Evolutionary conservation across 2,888 invertebrate genomes (phyloP).

Genomic region (Drosophila nigritarsus): DNA sequence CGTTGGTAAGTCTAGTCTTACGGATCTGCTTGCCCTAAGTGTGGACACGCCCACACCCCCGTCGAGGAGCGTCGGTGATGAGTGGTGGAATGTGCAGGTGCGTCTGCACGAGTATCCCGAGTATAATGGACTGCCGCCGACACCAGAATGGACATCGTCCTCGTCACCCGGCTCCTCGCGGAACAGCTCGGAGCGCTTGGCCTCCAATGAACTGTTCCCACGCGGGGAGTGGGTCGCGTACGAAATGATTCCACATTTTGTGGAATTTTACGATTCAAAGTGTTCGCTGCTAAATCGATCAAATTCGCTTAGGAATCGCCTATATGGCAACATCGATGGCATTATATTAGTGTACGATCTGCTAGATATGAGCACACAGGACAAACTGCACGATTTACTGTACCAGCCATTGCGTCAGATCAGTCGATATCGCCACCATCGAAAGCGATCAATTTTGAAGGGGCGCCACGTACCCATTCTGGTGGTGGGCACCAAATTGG

Average conservation of each 20-base stretch:
- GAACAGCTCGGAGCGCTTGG: slow-evolving; percentile 14
- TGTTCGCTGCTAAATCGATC: slow-evolving; percentile 33
- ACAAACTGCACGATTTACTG: slow-evolving; percentile 60
- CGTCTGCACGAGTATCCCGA: slow-evolving; percentile 64
- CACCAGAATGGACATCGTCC: slow-evolving; percentile 61
- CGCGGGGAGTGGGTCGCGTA: background rate
- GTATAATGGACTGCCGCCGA: slow-evolving; percentile 33
- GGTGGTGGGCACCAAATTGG: slow-evolving; percentile 65
- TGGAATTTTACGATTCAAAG: slow-evolving; percentile 64
- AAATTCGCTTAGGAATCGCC: slow-evolving; percentile 26
- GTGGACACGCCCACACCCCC: slow-evolving; percentile 52
- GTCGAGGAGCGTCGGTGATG: slow-evolving; percentile 38
- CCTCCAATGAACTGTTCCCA: slow-evolving; percentile 1
- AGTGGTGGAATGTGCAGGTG: slow-evolving; percentile 62
- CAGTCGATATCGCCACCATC: slow-evolving; percentile 48
- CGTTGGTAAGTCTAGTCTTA: slow-evolving; percentile 60
- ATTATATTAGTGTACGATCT: slow-evolving; percentile 63
- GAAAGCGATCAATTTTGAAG: slow-evolving; percentile 40
- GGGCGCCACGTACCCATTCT: slow-evolving; percentile 58
- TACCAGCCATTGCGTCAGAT: slow-evolving; percentile 56
- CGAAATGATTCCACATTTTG: slow-evolving; percentile 55
- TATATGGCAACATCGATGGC: slow-evolving; percentile 57
- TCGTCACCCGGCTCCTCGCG: slow-evolving; percentile 45
- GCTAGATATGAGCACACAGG: slow-evolving; percentile 51
- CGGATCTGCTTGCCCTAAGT: slow-evolving; percentile 57